Evolutionary conservation across 2,113 vertebrate species (phyloP), one percentile per base, ranked within the genome.

Genomic region (Synchiropus splendidus): DNA sequence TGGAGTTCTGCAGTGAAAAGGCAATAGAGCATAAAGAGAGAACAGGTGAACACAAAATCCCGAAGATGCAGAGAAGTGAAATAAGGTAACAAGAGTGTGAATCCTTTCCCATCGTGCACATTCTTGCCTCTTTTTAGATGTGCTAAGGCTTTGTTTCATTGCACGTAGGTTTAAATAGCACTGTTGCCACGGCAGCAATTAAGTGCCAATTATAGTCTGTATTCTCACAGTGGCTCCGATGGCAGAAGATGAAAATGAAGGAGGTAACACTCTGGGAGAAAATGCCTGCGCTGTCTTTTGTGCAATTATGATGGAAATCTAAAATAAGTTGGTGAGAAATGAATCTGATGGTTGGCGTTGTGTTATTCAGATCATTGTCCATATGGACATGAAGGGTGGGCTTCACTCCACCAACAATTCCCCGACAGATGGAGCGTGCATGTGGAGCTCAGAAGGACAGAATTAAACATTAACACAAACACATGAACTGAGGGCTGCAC

Each of bases 101-200:
- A 55, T 31, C 12, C 33, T 45, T 32, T 12, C 27, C 42, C 34
- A 13, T 9, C 31, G 12, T 17, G 39, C 41, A 11, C 40, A 31
- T 48, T 50, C 42, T 42, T 40, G 38, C 31, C 45, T 21, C 14
- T 32, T 31, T 49, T 39, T 36, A 15, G 8, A 46, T 15, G 8
- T 15, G 9, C 38, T 51, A 52, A 61, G 37, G 52, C 18, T 70
- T 77, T 63, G 57, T 70, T 64, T 51, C 48, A 40, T 21, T 43
- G 43, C 31, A 45, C 2, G 41, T 49, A 39, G 59, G 65, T 59
- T 65, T 68, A 72, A 73, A 78, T 67, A 76, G 71, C 61, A 73
- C 74, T 39, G 79, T 79, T 79, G 74, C 77, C 74, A 78, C 57
- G 66, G 77, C 77, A 82, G 79, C 74, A 82, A 82, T 82, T 79